Evolutionary conservation across 2,888 invertebrate species (phyloP).

Genomic region (Tipula confusa): DNA sequence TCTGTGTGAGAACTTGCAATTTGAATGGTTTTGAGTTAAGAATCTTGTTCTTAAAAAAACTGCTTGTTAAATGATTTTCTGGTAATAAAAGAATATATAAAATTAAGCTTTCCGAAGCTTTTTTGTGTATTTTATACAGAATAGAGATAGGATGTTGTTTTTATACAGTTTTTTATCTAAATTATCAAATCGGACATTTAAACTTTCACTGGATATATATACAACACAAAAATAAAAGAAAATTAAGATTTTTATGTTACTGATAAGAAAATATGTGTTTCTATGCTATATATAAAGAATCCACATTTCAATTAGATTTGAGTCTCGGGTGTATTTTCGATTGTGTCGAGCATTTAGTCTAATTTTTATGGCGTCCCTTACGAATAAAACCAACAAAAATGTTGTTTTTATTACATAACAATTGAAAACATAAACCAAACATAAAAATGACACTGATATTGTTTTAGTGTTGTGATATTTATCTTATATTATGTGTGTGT

Average conservation of each 20-base stretch:
- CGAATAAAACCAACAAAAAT: background rate
- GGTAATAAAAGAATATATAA: slow-evolving; percentile 26
- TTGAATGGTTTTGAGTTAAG: slow-evolving; percentile 25
- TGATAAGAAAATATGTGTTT: background rate
- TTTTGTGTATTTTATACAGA: background rate
- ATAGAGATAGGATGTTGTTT: background rate
- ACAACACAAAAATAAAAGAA: background rate
- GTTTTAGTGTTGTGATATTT: background rate
- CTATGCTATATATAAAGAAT: background rate
- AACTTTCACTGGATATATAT: slow-evolving; percentile 26
- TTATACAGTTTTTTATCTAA: slow-evolving; percentile 21
- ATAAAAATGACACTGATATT: background rate
- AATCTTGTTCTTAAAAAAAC: background rate
- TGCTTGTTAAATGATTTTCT: slow-evolving; percentile 31
- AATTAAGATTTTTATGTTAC: background rate
- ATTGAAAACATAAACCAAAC: background rate
- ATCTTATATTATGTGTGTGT: background rate
- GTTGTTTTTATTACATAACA: background rate
- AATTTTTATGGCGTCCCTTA: background rate
- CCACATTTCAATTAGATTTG: background rate
- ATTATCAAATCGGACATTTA: slow-evolving; percentile 29
- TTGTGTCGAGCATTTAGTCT: background rate
- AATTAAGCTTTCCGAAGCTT: background rate
- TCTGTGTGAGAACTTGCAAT: background rate
- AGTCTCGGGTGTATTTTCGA: background rate